Base-by-base conservation (phyloP, 2,888 invertebrate species). In the Blastobasis lacticolella region DNA sequence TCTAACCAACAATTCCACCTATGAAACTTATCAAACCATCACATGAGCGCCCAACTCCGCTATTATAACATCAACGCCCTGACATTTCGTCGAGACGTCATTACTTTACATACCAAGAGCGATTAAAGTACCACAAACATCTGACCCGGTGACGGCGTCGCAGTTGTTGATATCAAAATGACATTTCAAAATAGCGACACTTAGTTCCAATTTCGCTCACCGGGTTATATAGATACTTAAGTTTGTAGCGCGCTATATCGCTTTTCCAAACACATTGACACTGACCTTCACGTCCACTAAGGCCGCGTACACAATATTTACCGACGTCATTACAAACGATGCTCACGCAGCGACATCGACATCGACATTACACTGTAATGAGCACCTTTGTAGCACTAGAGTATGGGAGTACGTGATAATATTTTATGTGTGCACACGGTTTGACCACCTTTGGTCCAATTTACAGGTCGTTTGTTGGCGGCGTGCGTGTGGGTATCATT, bases 151-250 rank as follows among this genome's bases (percentile, higher is more conserved):
- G 23, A 23, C 23, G 3, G 23, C 23, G 23, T 23, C 23, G 23
- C 23, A 2, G 23, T 23, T 23, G 23, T 23, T 3, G 23, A 23
- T 3, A 23, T 2, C 23, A 3, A 23, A 23, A 23, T 23, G 23
- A 23, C 23, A 23, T 23, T n/a, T 23, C 23, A 23, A 23, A 23
- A 23, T 23, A 23, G 3, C 23, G 23, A 1, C 23, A 23, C 23
- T 23, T 23, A 23, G 23, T 23, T 23, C 23, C 3, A 23, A 3
- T 23, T 23, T 23, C 55, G 57, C 50, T 61, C 62, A 58, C 54
- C 56, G 55, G 55, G 44, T 49, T 57, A 49, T 45, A 46, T 45
- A 45, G 42, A 45, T 48, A 0, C 1, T 23, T 45, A n/a, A 38
- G 37, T 49, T 49, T 49, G 49, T 44, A 42, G 43, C 9, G 9